Evolutionary conservation across 2,113 vertebrate genomes (phyloP), one percentile per base, ranked within the genome.

Genomic region (Etia nguti): DNA sequence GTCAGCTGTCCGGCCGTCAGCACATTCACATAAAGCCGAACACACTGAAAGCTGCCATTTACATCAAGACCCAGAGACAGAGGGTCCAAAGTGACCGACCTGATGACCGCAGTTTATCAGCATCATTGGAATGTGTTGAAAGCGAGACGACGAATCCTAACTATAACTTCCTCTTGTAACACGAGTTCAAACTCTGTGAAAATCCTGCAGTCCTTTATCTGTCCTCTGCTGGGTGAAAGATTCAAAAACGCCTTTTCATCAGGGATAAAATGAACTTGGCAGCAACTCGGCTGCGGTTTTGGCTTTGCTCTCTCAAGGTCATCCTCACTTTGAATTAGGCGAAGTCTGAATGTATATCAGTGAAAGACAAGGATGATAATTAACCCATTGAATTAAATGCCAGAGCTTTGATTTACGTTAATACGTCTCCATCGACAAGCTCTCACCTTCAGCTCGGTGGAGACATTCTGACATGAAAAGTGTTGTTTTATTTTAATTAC

Each of bases 231-330:
- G 86, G 59, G 50, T 89, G 90, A 94, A 89, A 83, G 91, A 73
- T 79, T 80, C 65, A 82, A 41, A 89, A 90, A 88, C 46, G 85
- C 60, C 65, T 87, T 95, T 93, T 95, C 93, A 92, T 91, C 90
- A 50, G 65, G 48, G 75, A 86, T 90, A 56, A 94, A 93, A 94
- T 93, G 34, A 94, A 87, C 81, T 86, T 94, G 93, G 90, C 93
- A 87, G 13, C 10, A 10, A 41, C 29, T 54, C 13, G 26, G 36
- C 54, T 54, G 75, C n/a, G 79, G 82, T 70, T 92, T 90, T 91
- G 56, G 57, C 52, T 88, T 85, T 90, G 77, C 65, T 79, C 62
- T 68, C 79, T 90, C 88, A 96, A 94, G 93, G 94, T 93, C 92
- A 68, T 54, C n/a, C 29, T 81, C 22, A 6, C 59, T 70, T 84